Evolutionary conservation across 2,797 vertebrate species (phyloP), one percentile per base, ranked within the genome.

Genomic region (Heterohyrax brucei): DNA sequence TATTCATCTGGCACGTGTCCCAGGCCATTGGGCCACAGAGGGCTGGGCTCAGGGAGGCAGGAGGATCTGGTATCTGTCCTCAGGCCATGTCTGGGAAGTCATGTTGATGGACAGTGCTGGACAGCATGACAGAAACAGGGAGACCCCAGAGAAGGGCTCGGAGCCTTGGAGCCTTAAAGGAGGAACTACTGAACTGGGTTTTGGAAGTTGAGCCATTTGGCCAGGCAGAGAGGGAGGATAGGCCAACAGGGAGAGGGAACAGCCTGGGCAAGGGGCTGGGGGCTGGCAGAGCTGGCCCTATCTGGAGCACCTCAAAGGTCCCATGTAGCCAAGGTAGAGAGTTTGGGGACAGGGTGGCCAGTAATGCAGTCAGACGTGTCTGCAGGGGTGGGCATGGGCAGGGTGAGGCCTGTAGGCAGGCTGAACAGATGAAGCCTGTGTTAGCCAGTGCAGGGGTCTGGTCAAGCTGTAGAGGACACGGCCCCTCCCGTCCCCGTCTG

Each of bases 1-100:
- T 56, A 39, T 82, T 21, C 14, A 33, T 7, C 14, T 19, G 22
- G 12, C 61, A 16, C 33, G 5, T 21, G 7, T 1, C 12, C 18
- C 0, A 3, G 62, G 62, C 13, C 0, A 0, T 0, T 48, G 48
- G n/a, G 33, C 28, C 2, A 0, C 73, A 50, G 80, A 66, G 14
- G 16, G 44, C 66, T n/a, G 19, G 39, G 39, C 39, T 39, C 39
- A 2, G 39, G 39, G 39, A 39, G 39, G 39, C 39, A 39, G 39
- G 39, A 39, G 39, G 39, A 39, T 39, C 39, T 39, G 39, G 39
- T 39, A 39, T 39, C 39, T 39, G 39, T 39, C 39, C 39, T 39
- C 39, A 39, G 39, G 39, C 39, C 39, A 3, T 39, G 39, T 39
- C 39, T 39, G 12, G 46, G 5, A 30, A 26, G 28, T 64, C 33